A percentile compares a stretch with the other conserved stretches of the same genome.
phyloP scores from a whole-genome alignment of 2,888 invertebrate species.

The Dysmachus trigonus region DNA sequence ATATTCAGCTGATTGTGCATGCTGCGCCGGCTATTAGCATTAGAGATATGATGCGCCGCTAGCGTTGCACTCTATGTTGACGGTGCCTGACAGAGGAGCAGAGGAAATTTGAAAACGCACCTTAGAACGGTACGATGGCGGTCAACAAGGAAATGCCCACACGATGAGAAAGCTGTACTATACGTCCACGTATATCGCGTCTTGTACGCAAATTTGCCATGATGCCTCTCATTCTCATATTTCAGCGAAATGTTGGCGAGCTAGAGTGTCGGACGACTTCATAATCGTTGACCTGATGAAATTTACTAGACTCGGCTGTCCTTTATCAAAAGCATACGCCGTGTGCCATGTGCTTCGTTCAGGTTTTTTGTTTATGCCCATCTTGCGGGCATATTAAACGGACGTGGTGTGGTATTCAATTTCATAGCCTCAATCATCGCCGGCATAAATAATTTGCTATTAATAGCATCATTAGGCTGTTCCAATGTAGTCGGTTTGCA shows the following conservation, averaged over 20 bases:
- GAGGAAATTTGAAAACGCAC: background rate
- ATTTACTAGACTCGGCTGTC: slow-evolving; percentile 19
- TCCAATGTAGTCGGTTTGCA: slow-evolving; percentile 5
- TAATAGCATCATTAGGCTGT: slow-evolving; percentile 23
- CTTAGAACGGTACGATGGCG: background rate
- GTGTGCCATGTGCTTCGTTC: background rate
- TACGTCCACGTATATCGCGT: background rate
- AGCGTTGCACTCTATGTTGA: background rate
- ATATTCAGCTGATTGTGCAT: slow-evolving; percentile 11
- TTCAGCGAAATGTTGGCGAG: slow-evolving; percentile 6
- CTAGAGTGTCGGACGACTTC: slow-evolving; percentile 13
- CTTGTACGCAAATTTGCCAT: background rate
- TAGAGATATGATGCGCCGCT: slow-evolving; percentile 10
- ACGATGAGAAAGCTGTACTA: background rate
- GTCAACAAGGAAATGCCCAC: slow-evolving; percentile 12
- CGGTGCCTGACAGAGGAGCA: background rate
- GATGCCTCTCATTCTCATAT: slow-evolving; percentile 22
- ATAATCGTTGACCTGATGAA: slow-evolving; percentile 27
- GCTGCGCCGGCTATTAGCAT: background rate
- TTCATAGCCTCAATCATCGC: slow-evolving; percentile 25
- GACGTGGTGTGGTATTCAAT: slow-evolving; percentile 10
- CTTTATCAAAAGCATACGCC: background rate
- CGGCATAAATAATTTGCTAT: slow-evolving; percentile 19
- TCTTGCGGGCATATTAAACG: slow-evolving; percentile 3
- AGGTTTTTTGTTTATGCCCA: slow-evolving; percentile 1